Base-by-base conservation (phyloP, 2,113 vertebrate species). In the Phalacrocorax carbo region DNA sequence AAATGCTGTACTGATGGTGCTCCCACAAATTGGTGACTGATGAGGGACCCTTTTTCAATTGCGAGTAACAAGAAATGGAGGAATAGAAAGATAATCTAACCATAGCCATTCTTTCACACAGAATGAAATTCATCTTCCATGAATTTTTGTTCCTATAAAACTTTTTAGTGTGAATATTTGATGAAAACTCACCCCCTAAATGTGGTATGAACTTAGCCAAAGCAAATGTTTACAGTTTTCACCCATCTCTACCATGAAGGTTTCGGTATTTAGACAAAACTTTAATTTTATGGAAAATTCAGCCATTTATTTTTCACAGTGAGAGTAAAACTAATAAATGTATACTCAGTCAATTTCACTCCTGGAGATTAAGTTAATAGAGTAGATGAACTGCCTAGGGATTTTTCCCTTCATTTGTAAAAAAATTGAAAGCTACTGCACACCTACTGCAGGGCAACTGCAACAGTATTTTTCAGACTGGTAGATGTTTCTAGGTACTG, bases 251-350 rank as follows among this genome's bases (percentile, higher is more conserved):
- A 49, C 71, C 83, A 92, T 76, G 96, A 83, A 96, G 94, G 76
- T 95, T 96, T 96, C 92, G 95, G 40, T 93, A 97, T 97, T 97
- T 96, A 97, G 79, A 94, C 55, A 96, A 93, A 94, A 92, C 78
- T 82, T 90, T 93, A 16, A 89, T 97, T 98, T 98, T 89, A 88
- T 77, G 81, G 91, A 95, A 94, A 96, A 97, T 90, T 90, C 94
- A 95, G 70, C 40, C 75, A 96, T 54, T 98, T 94, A 80, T 97
- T 97, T 97, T 97, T 96, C 92, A 93, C 75, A 88, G 42, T 44
- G 83, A 88, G 82, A 94, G 88, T 79, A 81, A 90, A 97, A 89
- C 96, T 92, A 97, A 91, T 82, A 96, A 97, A 75, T 79, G 46
- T 84, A 96, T 91, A 95, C 85, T 93, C 71, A 73, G 69, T 92